Base-by-base conservation (phyloP, 1,140 invertebrate genomes). In the Drosophila asahinai region DNA sequence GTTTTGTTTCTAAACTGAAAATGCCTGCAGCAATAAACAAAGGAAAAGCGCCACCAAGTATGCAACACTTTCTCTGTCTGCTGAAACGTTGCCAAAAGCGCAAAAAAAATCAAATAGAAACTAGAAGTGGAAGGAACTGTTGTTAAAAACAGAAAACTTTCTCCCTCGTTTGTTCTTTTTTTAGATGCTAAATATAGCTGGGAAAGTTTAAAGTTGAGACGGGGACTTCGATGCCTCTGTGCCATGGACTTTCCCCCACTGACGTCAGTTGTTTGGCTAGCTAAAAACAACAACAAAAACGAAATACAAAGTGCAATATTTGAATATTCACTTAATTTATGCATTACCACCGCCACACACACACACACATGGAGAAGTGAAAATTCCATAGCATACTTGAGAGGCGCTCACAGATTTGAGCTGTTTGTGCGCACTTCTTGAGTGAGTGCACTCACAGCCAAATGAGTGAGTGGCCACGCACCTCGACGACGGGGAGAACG, bases 181-280 rank as follows among this genome's bases (percentile, higher is more conserved):
- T 80, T 80, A 83, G 66, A 42, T 25, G 60, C 80, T 77, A 90
- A 76, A 70, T 81, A 76, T 87, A 87, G 84, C 8, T 7, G 22
- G 43, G 54, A 84, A 89, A 90, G 84, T 89, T 87, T 64, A 87
- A 87, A 86, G 83, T 86, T 86, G 83, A 86, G 79, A 49, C 74
- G 61, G 6, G 40, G 60, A n/a, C 51, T 51, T 52, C 65, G 42
- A 60, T 55, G 17, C 51, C 40, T 17, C 15, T 14, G 9, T 63
- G 40, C 33, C 1, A 19, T 12, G 51, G 42, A 25, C 12, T 19
- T n/a, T 25, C 17, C 25, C 38, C 49, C 14, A 42, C 52, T 86
- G 83, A 86, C 83, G 83, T 86, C 84, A 89, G 65, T 30, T 2
- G 62, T 40, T 47, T 43, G 60, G 61, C 57, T 33, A 67, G 52